A percentile compares a stretch with the other conserved stretches of the same genome.
Evolutionary conservation across 2,797 vertebrate genomes (phyloP).

Genomic region (Oceanodroma leucorhoa): DNA sequence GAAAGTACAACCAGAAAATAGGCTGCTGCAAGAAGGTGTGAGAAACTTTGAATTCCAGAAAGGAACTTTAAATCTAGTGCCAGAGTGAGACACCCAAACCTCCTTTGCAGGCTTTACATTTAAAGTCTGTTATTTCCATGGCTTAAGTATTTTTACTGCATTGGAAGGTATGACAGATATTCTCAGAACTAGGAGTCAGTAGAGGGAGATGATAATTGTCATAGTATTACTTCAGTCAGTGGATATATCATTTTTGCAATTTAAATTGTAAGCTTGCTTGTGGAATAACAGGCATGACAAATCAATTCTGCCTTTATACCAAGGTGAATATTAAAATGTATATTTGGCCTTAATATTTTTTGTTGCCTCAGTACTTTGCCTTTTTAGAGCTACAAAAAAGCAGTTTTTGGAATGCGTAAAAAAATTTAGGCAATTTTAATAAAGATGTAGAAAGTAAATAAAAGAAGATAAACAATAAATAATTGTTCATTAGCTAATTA

Average conservation of each 20-base stretch:
- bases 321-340: background rate
- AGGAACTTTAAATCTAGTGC: background rate
- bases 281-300: background rate
- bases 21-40: background rate
- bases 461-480: background rate
- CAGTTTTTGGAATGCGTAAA: background rate
- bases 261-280: background rate
- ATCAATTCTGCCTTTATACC: background rate
- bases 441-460: background rate
- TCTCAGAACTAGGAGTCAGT: fast-evolving
- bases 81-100: background rate
- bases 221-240: background rate
- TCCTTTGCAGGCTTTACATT: background rate
- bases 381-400: background rate
- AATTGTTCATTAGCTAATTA: background rate
- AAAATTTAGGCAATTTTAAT: background rate
- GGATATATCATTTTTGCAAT: background rate
- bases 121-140: background rate
- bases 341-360: background rate
- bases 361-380: background rate
- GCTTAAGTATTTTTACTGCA: background rate
- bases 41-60: background rate
- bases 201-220: background rate
- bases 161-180: background rate
- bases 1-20: background rate